Evolutionary conservation across 1,140 invertebrate species (phyloP).

Genomic region (Drosophila bifasciata): DNA sequence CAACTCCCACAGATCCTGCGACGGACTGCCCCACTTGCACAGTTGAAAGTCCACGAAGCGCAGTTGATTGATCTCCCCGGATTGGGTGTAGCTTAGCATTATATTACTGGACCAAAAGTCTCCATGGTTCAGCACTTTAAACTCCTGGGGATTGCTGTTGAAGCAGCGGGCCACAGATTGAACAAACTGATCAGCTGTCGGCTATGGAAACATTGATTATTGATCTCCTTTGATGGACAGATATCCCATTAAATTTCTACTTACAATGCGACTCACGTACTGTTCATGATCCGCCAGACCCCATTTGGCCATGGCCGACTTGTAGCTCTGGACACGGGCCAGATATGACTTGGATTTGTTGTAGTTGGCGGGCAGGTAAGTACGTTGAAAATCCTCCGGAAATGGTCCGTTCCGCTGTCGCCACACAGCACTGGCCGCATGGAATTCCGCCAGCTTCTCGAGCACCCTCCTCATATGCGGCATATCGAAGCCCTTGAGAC

Average conservation of each 20-base stretch:
- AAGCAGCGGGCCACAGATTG: slow-evolving; percentile 64
- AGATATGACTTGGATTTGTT: slow-evolving; percentile 71
- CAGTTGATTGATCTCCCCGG: slow-evolving; percentile 66
- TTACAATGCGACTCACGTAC: slow-evolving; percentile 62
- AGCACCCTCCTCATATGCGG: slow-evolving; percentile 85
- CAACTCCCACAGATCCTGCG: slow-evolving; percentile 80
- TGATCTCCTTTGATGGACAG: background rate
- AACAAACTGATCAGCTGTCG: slow-evolving; percentile 72
- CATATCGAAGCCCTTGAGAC: slow-evolving; percentile 85
- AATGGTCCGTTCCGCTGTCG: slow-evolving; percentile 60
- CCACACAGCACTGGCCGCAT: slow-evolving; percentile 85
- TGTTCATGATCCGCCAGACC: slow-evolving; percentile 66
- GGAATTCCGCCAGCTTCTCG: slow-evolving; percentile 86
- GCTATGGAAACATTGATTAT: slow-evolving; percentile 25
- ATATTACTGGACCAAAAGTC: slow-evolving; percentile 85
- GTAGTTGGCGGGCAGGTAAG: slow-evolving; percentile 76
- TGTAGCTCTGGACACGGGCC: slow-evolving; percentile 71
- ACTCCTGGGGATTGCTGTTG: slow-evolving; percentile 84
- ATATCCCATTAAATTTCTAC: slow-evolving; percentile 4
- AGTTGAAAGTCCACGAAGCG: slow-evolving; percentile 84
- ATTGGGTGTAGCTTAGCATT: slow-evolving; percentile 76
- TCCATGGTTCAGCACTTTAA: slow-evolving; percentile 88
- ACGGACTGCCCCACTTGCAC: slow-evolving; percentile 78
- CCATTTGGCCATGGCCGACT: slow-evolving; percentile 71
- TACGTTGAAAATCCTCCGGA: slow-evolving; percentile 74